Percentiles rank a stretch among this genome's conserved stretches.
Evolutionary conservation across 2,888 invertebrate genomes (phyloP).

Genomic region (Sphaeridia pumilis): DNA sequence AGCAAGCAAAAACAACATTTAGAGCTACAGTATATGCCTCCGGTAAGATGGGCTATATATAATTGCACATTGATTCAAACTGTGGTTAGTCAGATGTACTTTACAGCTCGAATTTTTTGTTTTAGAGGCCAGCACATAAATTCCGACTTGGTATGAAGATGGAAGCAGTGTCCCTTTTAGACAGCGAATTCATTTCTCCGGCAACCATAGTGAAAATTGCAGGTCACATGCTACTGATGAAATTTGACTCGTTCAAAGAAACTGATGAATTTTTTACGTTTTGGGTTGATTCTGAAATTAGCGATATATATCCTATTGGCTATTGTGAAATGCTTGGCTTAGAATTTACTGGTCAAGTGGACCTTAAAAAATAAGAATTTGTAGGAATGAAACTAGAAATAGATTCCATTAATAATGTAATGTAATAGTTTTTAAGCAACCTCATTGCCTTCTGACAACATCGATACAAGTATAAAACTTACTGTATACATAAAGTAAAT

Average conservation of each 20-base stretch:
- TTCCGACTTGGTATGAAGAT: slow-evolving; percentile 4
- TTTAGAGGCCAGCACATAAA: not conserved
- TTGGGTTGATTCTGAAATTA: slow-evolving; percentile 7
- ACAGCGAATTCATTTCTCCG: not conserved
- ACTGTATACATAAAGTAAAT: too few relatives aligned
- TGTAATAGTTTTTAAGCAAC: too few relatives aligned
- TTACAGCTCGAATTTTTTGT: not conserved
- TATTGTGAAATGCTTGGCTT: slow-evolving; percentile 1
- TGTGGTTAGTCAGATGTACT: too few relatives aligned
- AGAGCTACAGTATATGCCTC: not conserved
- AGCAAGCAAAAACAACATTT: not conserved
- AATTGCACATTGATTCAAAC: too few relatives aligned
- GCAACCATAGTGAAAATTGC: slow-evolving; percentile 1
- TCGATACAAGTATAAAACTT: too few relatives aligned
- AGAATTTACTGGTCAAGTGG: not conserved
- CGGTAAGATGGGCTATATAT: too few relatives aligned
- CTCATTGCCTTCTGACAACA: too few relatives aligned
- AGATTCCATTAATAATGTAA: too few relatives aligned
- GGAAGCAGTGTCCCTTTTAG: not conserved
- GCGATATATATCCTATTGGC: slow-evolving; percentile 5
- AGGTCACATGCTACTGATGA: not conserved
- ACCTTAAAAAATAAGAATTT: too few relatives aligned
- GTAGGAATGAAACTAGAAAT: too few relatives aligned
- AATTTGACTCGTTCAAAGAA: not conserved
- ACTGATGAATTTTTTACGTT: not conserved